Evolutionary conservation across 2,113 vertebrate species (phyloP), one percentile per base, ranked within the genome.

Genomic region (Proterorhinus semilunaris): DNA sequence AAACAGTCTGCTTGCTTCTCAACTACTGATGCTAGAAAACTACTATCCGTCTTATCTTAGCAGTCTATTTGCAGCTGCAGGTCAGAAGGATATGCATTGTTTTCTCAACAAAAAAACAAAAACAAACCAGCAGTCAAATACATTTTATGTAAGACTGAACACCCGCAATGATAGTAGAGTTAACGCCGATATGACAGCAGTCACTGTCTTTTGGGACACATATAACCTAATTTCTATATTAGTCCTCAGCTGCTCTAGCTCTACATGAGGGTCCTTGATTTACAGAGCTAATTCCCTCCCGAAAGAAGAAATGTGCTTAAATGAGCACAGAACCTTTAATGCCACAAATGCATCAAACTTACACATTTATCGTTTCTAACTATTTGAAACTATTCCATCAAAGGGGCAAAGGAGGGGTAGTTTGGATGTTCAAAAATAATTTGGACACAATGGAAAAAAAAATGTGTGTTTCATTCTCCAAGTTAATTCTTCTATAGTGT

Each of bases 151-250:
- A 62, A 44, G 53, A 68, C 47, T 68, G 62, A 74, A 74, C 71
- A 71, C 72, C 69, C 72, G 74, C 66, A 79, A 74, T 65, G 70
- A 53, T 70, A 66, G 64, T 84, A 68, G 71, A 78, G 77, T 76
- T 77, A 78, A 36, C 2, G 65, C 70, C 75, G 85, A 83, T 75
- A 76, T 85, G 80, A 75, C 84, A 84, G 81, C 80, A 72, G 65
- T 62, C 63, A 52, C 55, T 69, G 75, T 69, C 78, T 81, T 80
- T 69, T 72, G 87, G 89, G 89, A 88, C 78, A 66, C 42, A 72
- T 65, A 81, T 88, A 91, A 85, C 90, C 90, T 89, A 57, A 88
- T 91, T 91, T 87, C 89, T 90, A 90, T 85, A 88, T 88, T 80
- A 70, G 82, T 87, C 86, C 76, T 81, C 76, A 72, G 85, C 71